Percentiles rank a stretch among this genome's conserved stretches.
phyloP scores from a whole-genome alignment of 2,797 vertebrate species.

The Pagetopsis macropterus region DNA sequence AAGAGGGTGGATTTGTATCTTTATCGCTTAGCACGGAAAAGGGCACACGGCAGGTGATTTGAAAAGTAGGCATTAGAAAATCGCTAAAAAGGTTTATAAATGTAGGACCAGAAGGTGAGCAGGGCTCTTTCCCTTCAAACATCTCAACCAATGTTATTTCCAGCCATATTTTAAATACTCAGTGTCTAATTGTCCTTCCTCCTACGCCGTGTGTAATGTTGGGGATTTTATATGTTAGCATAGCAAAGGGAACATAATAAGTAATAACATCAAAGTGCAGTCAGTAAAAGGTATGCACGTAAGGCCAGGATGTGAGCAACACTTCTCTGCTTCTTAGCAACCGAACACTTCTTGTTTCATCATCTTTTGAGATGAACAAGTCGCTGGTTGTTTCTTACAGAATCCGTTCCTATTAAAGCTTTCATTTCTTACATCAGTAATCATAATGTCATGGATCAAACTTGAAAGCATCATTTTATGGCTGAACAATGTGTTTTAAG shows the following conservation, averaged over 20 bases:
- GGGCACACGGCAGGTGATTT: not conserved
- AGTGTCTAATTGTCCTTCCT: not conserved
- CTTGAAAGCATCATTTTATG: not conserved
- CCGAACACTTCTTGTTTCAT: not conserved
- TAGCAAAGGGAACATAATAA: not conserved
- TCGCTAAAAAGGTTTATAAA: not conserved
- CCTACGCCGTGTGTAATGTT: not conserved
- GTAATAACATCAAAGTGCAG: conserved; percentile 9
- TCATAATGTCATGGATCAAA: not conserved
- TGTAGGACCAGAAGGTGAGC: not conserved
- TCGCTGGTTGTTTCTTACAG: not conserved
- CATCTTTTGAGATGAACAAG: not conserved
- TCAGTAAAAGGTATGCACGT: not conserved
- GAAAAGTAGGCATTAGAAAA: not conserved
- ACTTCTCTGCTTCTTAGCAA: not conserved
- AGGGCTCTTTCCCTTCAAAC: not conserved
- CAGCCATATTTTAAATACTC: not conserved
- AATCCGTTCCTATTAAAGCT: not conserved
- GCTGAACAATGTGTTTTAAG: not conserved
- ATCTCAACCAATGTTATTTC: not conserved
- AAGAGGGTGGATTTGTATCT: not conserved
- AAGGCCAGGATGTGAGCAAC: not conserved
- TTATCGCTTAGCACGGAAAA: not conserved
- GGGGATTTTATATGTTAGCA: conserved; percentile 5
- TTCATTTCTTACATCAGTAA: conserved; percentile 3